Percentiles rank a stretch among this genome's conserved stretches.
phyloP scores from a whole-genome alignment of 2,888 invertebrate species.

The Drosophila kuntzei region DNA sequence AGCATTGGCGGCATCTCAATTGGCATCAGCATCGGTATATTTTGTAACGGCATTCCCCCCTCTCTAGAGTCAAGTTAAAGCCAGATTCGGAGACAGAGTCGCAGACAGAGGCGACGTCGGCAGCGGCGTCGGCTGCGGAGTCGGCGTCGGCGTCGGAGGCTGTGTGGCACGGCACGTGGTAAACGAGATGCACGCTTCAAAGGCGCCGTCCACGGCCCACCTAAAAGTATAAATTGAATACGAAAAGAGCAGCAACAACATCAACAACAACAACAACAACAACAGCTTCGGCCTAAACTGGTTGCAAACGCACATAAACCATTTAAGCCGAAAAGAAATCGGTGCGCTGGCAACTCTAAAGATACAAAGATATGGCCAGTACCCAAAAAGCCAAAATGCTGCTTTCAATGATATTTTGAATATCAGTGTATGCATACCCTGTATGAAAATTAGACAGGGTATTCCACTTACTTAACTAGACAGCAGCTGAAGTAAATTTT shows the following conservation, averaged over 20 bases:
- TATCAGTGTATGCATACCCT: constrained; percentile 35
- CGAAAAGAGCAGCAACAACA: constrained; percentile 45
- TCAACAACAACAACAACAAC: constrained; percentile 29
- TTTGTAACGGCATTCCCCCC: constrained; percentile 47
- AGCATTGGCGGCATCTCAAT: constrained; percentile 20
- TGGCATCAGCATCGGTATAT: constrained; percentile 35
- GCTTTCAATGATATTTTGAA: constrained; percentile 44
- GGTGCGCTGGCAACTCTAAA: constrained; percentile 70
- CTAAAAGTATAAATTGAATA: constrained; percentile 70
- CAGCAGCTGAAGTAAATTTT: not conserved
- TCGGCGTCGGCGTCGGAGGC: constrained; percentile 21
- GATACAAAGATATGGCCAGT: constrained; percentile 55
- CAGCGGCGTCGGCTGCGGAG: not conserved
- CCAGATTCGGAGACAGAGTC: constrained; percentile 16
- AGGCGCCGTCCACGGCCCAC: constrained; percentile 78
- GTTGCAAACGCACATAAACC: constrained; percentile 81
- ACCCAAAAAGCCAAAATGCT: constrained; percentile 36
- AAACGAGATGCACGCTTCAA: constrained; percentile 79
- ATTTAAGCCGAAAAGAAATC: constrained; percentile 81
- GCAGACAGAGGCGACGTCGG: constrained; percentile 4
- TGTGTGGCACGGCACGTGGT: constrained; percentile 73
- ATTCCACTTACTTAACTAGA: not conserved
- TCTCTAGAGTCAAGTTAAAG: not conserved
- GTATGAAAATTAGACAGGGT: not conserved
- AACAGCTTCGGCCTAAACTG: constrained; percentile 64